A percentile compares a stretch with the other conserved stretches of the same genome.
phyloP scores from a whole-genome alignment of 1,140 invertebrate genomes.

The Drosophila tropicalis region DNA sequence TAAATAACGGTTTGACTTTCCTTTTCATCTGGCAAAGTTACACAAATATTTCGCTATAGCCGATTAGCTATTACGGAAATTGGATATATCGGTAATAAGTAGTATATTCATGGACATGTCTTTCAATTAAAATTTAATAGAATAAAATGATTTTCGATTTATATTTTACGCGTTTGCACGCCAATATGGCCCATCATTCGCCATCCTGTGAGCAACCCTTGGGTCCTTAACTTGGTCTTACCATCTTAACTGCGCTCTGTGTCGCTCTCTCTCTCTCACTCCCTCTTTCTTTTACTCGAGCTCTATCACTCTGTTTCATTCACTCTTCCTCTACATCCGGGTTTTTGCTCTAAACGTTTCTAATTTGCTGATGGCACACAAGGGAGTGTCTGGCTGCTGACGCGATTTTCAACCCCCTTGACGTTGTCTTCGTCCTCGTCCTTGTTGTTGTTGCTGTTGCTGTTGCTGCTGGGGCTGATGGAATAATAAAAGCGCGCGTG shows the following conservation, averaged over 20 bases:
- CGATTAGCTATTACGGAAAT: too few relatives aligned
- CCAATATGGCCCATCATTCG: conserved; percentile 52
- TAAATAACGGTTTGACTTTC: too few relatives aligned
- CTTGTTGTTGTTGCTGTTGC: conserved; percentile 27
- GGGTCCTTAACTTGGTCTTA: not conserved
- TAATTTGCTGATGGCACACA: conserved; percentile 78
- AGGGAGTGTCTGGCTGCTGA: conserved; percentile 64
- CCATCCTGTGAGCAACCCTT: conserved; percentile 58
- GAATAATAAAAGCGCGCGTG: conserved; percentile 81
- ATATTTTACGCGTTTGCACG: conserved; percentile 29
- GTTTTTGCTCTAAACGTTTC: conserved; percentile 67
- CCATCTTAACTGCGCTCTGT: not conserved
- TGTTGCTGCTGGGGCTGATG: conserved; percentile 51
- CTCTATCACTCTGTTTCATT: not conserved
- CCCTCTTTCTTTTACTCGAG: not conserved
- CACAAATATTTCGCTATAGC: too few relatives aligned
- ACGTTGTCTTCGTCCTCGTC: conserved; percentile 18
- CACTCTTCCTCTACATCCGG: not conserved
- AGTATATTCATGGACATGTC: conserved; percentile 38
- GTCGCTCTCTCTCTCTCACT: not conserved
- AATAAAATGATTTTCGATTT: conserved; percentile 53
- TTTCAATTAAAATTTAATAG: conserved; percentile 75
- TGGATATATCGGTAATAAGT: too few relatives aligned
- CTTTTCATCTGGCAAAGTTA: too few relatives aligned
- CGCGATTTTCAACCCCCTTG: conserved; percentile 53